Evolutionary conservation across 2,888 invertebrate species (phyloP).

Genomic region (Euphydryas editha): DNA sequence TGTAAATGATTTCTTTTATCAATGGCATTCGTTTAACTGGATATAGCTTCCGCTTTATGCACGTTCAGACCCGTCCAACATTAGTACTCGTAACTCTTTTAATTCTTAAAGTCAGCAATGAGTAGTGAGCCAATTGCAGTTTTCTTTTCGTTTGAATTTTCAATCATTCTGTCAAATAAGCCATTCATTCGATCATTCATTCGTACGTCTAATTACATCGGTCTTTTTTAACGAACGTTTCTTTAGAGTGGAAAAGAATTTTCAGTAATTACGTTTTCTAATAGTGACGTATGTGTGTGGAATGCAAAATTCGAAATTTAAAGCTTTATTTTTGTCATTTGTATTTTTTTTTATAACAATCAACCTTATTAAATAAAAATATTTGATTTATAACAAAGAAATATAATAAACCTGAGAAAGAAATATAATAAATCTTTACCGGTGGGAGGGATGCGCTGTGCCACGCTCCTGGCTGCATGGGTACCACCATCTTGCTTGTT

Average conservation of each 20-base stretch:
- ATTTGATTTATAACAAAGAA: no score
- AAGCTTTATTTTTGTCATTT: not conserved
- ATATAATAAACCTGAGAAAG: no score
- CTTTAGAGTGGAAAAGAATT: not conserved
- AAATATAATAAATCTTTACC: no score
- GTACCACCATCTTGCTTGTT: no score
- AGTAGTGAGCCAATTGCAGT: constrained; percentile 4
- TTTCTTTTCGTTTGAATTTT: constrained; percentile 7
- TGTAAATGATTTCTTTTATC: no score
- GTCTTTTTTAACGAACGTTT: not conserved
- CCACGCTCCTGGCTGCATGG: no score
- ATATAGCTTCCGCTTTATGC: no score
- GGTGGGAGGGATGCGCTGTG: no score
- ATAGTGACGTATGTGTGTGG: not conserved
- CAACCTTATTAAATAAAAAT: no score
- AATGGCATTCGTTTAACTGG: no score
- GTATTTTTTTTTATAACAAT: no score
- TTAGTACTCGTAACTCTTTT: no score
- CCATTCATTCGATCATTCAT: constrained; percentile 3
- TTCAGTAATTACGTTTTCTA: constrained; percentile 1
- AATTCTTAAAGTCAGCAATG: constrained; percentile 1
- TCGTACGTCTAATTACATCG: constrained; percentile 1
- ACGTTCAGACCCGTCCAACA: not conserved
- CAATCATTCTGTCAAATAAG: constrained; percentile 11
- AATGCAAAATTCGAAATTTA: not conserved